These are phyloP conservation scores for Lysiphlebus fabarum DNA, from an alignment of 1,140 invertebrate species.

Conservation along the genomic window DNA sequence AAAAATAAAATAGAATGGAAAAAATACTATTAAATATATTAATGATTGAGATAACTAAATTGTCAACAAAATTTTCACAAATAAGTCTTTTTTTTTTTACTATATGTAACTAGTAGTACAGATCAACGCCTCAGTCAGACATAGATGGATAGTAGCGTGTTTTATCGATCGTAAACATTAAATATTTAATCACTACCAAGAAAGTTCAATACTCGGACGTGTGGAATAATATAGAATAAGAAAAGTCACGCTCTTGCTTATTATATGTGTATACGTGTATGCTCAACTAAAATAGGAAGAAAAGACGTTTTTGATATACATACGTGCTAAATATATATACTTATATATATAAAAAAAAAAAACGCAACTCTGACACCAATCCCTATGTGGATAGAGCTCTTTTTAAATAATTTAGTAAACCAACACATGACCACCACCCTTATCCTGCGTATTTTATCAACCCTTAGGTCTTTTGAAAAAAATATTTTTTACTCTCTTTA, in stretches of 20 bases:
- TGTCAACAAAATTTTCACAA: background rate
- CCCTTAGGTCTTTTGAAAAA: too few species aligned
- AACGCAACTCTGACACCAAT: constrained; percentile 15
- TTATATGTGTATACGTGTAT: background rate
- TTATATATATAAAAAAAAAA: background rate
- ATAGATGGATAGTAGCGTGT: constrained; percentile 24
- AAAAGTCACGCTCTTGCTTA: constrained; percentile 15
- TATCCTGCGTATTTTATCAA: too few species aligned
- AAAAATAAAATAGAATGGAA: too few species aligned
- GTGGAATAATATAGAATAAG: constrained; percentile 28
- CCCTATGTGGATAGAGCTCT: constrained; percentile 16
- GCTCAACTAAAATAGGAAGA: background rate
- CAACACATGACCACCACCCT: background rate
- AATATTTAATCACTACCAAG: constrained; percentile 43
- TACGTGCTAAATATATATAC: background rate
- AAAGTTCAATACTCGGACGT: constrained; percentile 43
- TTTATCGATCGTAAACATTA: constrained; percentile 40
- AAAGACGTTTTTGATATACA: too few species aligned
- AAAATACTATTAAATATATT: too few species aligned
- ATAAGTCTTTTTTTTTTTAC: too few species aligned
- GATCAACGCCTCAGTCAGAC: constrained; percentile 17
- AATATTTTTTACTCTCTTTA: too few species aligned
- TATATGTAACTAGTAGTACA: constrained; percentile 4
- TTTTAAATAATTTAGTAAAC: constrained; percentile 25
- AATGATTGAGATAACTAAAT: background rate